Conservation (phyloP, 2,797 vertebrate genomes). For the Smutsia gigantea region DNA sequence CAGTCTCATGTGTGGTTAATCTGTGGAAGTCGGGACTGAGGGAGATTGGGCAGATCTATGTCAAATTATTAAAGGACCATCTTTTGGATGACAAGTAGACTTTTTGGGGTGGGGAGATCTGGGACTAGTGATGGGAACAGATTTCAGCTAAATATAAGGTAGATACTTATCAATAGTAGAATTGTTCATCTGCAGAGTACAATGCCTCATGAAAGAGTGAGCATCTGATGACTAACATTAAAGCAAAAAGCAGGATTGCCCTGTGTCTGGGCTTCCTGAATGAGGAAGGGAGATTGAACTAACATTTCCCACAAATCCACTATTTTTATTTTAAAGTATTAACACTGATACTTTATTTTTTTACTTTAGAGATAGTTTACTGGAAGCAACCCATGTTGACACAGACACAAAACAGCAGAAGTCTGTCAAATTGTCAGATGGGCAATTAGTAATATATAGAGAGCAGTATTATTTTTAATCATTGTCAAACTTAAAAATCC, state of each 20-base stretch:
- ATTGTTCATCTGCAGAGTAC: neutral
- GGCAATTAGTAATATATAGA: neutral
- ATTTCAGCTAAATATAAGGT: neutral
- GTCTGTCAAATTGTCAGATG: neutral
- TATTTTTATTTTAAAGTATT: neutral
- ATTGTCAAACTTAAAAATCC: slow-evolving; percentile 9
- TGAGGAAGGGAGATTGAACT: neutral
- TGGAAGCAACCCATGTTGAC: neutral
- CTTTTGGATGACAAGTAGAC: neutral
- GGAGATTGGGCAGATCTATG: neutral
- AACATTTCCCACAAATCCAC: neutral
- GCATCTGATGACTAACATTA: neutral
- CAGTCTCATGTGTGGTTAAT: neutral
- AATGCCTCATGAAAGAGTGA: neutral
- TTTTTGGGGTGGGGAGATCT: neutral
- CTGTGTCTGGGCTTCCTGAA: neutral
- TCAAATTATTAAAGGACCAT: neutral
- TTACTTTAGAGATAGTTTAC: neutral
- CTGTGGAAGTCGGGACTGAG: neutral
- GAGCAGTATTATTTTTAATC: slow-evolving; percentile 4
- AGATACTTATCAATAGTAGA: neutral
- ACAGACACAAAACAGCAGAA: neutral
- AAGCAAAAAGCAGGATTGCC: neutral
- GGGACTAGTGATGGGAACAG: neutral
- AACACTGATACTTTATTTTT: neutral